Conservation (phyloP, 2,888 invertebrate genomes). For the Troides oblongomaculatus region DNA sequence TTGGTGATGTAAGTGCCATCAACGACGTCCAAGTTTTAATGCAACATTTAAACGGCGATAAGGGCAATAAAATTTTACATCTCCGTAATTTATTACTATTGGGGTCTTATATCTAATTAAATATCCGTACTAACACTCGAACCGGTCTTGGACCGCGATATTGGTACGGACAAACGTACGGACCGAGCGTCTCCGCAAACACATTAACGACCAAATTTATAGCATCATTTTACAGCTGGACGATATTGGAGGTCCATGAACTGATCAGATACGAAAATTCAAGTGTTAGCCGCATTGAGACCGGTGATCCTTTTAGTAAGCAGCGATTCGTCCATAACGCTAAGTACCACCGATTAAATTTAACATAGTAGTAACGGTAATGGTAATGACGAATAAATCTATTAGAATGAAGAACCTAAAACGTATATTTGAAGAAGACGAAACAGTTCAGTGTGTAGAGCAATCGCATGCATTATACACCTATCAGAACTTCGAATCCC, state of each 20-base stretch:
- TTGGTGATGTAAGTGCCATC: too few species aligned
- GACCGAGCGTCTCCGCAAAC: constrained; percentile 44
- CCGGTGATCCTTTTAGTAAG: too few species aligned
- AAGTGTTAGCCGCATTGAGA: too few species aligned
- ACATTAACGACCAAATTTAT: constrained; percentile 58
- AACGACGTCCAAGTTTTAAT: background rate
- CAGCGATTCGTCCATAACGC: too few species aligned
- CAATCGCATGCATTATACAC: too few species aligned
- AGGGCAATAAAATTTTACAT: constrained; percentile 4
- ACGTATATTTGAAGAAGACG: too few species aligned
- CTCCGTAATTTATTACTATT: constrained; percentile 18
- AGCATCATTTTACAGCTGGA: constrained; percentile 44
- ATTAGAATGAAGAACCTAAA: too few species aligned
- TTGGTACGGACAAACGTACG: constrained; percentile 35
- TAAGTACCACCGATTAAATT: too few species aligned
- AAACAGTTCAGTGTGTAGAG: too few species aligned
- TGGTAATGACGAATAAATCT: too few species aligned
- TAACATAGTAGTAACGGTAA: too few species aligned
- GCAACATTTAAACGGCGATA: background rate
- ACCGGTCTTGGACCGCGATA: constrained; percentile 7
- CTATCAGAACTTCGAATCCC: too few species aligned
- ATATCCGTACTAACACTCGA: constrained; percentile 12
- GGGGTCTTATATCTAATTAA: constrained; percentile 7
- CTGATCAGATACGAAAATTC: constrained; percentile 9
- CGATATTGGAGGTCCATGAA: constrained; percentile 38